Conservation (phyloP, 2,888 invertebrate genomes). For the Malthinus flaveolus region DNA sequence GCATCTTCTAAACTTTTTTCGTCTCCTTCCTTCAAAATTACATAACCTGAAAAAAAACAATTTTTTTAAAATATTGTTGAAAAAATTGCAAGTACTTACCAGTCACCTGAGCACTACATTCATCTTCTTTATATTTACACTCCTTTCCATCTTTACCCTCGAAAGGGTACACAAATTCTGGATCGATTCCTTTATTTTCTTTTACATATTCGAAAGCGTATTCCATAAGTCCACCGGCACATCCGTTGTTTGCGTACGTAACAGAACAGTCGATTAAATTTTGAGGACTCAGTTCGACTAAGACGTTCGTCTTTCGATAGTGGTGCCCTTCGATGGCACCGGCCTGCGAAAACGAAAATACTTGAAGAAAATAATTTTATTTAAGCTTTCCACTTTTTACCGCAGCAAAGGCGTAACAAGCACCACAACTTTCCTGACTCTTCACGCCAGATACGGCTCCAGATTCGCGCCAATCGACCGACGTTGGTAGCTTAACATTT, state of each 20-base stretch:
- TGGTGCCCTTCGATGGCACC: slow-evolving; percentile 62
- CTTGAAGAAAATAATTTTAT: background rate
- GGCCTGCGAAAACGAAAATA: slow-evolving; percentile 51
- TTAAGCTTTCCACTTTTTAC: slow-evolving; percentile 39
- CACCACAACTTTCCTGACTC: slow-evolving; percentile 48
- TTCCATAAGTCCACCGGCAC: slow-evolving; percentile 60
- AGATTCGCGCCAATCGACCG: slow-evolving; percentile 50
- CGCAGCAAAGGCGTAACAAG: slow-evolving; percentile 53
- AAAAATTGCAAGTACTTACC: slow-evolving; percentile 20
- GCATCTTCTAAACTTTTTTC: slow-evolving; percentile 77
- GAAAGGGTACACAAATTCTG: slow-evolving; percentile 61
- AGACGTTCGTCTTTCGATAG: slow-evolving; percentile 54
- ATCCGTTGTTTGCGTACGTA: slow-evolving; percentile 59
- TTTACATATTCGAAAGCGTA: slow-evolving; percentile 57
- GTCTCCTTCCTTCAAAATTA: slow-evolving; percentile 71
- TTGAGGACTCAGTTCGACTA: slow-evolving; percentile 60
- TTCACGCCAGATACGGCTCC: slow-evolving; percentile 51
- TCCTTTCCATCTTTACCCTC: slow-evolving; percentile 35
- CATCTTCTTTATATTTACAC: slow-evolving; percentile 35
- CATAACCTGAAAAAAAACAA: slow-evolving; percentile 62
- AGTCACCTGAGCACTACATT: slow-evolving; percentile 33
- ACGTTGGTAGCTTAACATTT: slow-evolving; percentile 46
- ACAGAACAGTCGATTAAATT: slow-evolving; percentile 61
- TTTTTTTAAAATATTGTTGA: background rate
- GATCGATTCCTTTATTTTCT: slow-evolving; percentile 61